Conservation (phyloP, 2,888 invertebrate species). For the Drosophila vallismaia region DNA sequence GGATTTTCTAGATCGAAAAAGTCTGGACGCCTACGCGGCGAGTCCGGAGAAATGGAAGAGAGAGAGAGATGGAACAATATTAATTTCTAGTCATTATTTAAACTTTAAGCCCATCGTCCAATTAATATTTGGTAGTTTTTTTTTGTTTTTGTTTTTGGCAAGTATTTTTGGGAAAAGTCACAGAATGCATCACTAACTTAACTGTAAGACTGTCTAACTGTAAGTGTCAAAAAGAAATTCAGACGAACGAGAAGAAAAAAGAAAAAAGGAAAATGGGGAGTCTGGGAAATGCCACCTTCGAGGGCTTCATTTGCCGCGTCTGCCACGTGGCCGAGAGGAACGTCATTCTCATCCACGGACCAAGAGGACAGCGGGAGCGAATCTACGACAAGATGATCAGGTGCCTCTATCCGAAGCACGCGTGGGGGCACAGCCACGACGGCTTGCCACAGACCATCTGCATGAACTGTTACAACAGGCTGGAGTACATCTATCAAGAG, state of each 20-base stretch:
- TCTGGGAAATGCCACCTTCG: background rate
- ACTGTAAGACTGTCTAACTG: no score
- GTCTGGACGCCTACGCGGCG: slow-evolving; percentile 32
- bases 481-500: background rate
- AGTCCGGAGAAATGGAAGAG: no score
- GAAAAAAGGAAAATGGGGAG: slow-evolving; percentile 3
- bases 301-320: background rate
- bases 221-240: no score
- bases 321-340: background rate
- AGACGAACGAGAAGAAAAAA: background rate
- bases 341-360: slow-evolving; percentile 5
- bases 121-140: background rate
- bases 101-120: no score
- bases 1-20: slow-evolving; percentile 19
- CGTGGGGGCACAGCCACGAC: background rate
- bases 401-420: background rate
- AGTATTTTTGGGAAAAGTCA: background rate
- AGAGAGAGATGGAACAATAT: no score
- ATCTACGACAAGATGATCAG: slow-evolving; percentile 1
- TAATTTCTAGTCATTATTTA: no score
- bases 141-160: background rate
- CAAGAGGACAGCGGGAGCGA: background rate
- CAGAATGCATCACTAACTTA: background rate
- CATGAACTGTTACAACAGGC: background rate
- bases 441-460: slow-evolving; percentile 1